phyloP scores from a whole-genome alignment of 1,140 invertebrate genomes.

The Drosophila sp. region DNA sequence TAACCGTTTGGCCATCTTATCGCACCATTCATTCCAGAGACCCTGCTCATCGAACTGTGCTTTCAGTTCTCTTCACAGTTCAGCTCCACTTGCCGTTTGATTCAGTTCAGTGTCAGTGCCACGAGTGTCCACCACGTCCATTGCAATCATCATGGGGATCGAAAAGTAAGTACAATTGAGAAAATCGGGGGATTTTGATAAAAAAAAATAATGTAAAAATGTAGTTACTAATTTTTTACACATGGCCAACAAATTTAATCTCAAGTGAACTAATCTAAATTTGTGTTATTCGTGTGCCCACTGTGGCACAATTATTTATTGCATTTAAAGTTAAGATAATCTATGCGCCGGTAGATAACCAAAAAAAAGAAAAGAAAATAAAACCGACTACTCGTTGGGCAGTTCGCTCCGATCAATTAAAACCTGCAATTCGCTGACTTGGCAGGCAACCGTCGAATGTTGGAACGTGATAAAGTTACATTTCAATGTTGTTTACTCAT shows the following conservation, averaged over 20 bases:
- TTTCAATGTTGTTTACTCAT: slow-evolving; percentile 27
- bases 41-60: slow-evolving; percentile 27
- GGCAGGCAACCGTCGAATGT: not conserved
- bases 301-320: slow-evolving; percentile 55
- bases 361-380: not conserved
- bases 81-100: slow-evolving; percentile 50
- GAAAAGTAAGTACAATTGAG: slow-evolving; percentile 61
- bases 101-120: slow-evolving; percentile 43
- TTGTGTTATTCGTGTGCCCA: not conserved
- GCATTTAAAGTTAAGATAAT: slow-evolving; percentile 56
- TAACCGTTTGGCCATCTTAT: slow-evolving; percentile 54
- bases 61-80: slow-evolving; percentile 42
- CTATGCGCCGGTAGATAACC: slow-evolving; percentile 30
- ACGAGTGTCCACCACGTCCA: slow-evolving; percentile 2
- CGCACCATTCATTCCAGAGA: slow-evolving; percentile 23
- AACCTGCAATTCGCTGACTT: slow-evolving; percentile 13
- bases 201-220: no score
- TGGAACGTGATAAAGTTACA: slow-evolving; percentile 51
- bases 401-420: slow-evolving; percentile 9
- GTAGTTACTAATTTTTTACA: no score
- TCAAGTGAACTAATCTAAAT: slow-evolving; percentile 17
- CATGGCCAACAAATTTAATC: slow-evolving; percentile 17
- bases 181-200: slow-evolving; percentile 8
- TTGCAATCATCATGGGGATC: slow-evolving; percentile 48
- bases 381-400: slow-evolving; percentile 3